Base-by-base conservation (phyloP, 2,888 invertebrate genomes). In the Steinernema hermaphroditum region DNA sequence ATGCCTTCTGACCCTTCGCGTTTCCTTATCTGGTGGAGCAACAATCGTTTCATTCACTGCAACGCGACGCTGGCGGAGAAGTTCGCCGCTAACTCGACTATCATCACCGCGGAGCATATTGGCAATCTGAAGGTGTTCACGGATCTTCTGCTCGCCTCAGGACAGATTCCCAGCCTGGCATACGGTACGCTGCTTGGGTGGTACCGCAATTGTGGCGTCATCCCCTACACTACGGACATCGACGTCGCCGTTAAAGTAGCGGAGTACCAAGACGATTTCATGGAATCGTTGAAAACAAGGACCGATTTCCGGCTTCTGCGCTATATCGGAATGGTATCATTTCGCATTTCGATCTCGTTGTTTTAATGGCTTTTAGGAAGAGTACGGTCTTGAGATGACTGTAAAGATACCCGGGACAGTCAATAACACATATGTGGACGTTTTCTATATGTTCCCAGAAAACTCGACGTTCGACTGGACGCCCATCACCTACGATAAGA, bases 201-300 rank as follows among this genome's bases (percentile, higher is more conserved):
- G 62, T 62, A 62, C 34, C 29, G 62, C 27, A 62, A 62, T 16
- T 62, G 62, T 27, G 62, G 62, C 8, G 62, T 62, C 32, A 62
- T 62, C 14, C 62, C 62, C 16, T 62, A 62, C 62, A 62, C 62
- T 1, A 62, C 62, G 14, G 62, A 62, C 32, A 62, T 62, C n/a
- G 62, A 62, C 32, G 16, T 62, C 4, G 12, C 16, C 8, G 32
- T 62, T 32, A 9, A 62, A 12, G 29, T 62, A 6, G 27, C 29
- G 16, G 32, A 62, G 19, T 62, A 62, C 14, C 22, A 32, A 12
- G 16, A 16, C 9, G 29, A 24, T 4, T 62, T 62, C 16, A 32
- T 12, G 1, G 62, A 62, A 32, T 6, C 8, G 6, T 4, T 62
- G 32, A 62, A 62, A n/a, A 12, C 32, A 4, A 2, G n/a, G 1